Evolutionary conservation across 2,797 vertebrate genomes (phyloP).

Genomic region (Sphenopsis melanotis): DNA sequence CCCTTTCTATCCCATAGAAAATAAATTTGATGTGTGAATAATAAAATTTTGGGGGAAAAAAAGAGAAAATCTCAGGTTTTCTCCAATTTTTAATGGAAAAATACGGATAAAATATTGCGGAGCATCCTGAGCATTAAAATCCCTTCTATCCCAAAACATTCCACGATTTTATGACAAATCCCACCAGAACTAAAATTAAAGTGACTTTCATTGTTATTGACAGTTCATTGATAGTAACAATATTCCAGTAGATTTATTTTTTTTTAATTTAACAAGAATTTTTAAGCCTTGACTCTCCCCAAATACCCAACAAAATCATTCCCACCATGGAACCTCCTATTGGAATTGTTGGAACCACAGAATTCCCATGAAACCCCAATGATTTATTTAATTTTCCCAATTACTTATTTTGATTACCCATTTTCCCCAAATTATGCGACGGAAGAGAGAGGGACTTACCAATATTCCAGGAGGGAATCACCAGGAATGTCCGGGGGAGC

Average conservation of each 20-base stretch:
- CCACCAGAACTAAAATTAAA: not conserved
- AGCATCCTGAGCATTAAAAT: not conserved
- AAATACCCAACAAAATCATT: not conserved
- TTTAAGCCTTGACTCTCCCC: not conserved
- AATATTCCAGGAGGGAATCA: not conserved
- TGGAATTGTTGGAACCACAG: not conserved
- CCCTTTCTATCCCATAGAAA: not conserved
- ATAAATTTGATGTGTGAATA: not conserved
- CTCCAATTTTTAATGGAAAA: not conserved
- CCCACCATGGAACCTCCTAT: not conserved
- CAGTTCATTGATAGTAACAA: not conserved
- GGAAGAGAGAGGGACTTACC: not conserved
- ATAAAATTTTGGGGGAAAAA: too few relatives aligned
- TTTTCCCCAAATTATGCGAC: fast-evolving
- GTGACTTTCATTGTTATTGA: not conserved
- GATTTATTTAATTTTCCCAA: not conserved
- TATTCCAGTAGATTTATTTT: not conserved
- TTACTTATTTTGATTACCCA: fast-evolving
- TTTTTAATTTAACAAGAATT: not conserved
- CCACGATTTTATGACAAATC: not conserved
- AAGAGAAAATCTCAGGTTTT: not conserved
- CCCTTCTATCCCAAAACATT: not conserved
- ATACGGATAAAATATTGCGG: fast-evolving
- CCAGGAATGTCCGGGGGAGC: not conserved
- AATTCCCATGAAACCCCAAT: fast-evolving